Evolutionary conservation across 2,888 invertebrate genomes (phyloP), one percentile per base, ranked within the genome.

Genomic region (Andrena chrysosceles): DNA sequence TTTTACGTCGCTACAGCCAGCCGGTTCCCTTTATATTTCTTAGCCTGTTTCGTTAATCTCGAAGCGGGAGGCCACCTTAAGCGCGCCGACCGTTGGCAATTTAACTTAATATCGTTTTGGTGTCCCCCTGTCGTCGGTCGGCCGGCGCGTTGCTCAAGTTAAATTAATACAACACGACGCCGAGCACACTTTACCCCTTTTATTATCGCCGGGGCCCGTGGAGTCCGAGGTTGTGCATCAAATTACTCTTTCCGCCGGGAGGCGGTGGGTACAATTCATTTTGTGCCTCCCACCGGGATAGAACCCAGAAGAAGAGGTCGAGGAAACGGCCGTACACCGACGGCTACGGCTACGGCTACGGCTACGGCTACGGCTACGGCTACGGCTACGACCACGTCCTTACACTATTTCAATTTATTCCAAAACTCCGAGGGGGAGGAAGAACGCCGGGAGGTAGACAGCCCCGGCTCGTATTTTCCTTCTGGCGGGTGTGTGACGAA

Each of bases 161-260:
- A 89, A 91, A 91, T 91, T 91, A 91, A 91, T 91, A 90, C 85
- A 85, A 83, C 83, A 77, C 81, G 77, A 83, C 83, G 76, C 77
- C 60, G 78, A 72, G 81, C 77, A 56, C 85, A 78, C 78, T 85
- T 88, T 85, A 80, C 73, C 83, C 82, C 84, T 86, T 87, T 88
- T 86, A 86, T 87, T 85, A 85, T 87, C 79, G 82, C 71, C 79
- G 62, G 74, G 29, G 73, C 75, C 76, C 83, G 80, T 68, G 63
- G 77, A 86, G 71, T 87, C 85, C 80, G 79, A 83, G 85, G 59
- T 81, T 83, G 77, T 84, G 85, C 87, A 87, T 86, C 83, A 83
- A 89, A 90, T 90, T 89, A 84, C 87, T 81, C 73, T 85, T 83
- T 85, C 72, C 80, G 69, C 66, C 48, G 72, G 56, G 35, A 29